Evolutionary conservation across 2,113 vertebrate genomes (phyloP), one percentile per base, ranked within the genome.

Genomic region (Motacilla tschutschensis): DNA sequence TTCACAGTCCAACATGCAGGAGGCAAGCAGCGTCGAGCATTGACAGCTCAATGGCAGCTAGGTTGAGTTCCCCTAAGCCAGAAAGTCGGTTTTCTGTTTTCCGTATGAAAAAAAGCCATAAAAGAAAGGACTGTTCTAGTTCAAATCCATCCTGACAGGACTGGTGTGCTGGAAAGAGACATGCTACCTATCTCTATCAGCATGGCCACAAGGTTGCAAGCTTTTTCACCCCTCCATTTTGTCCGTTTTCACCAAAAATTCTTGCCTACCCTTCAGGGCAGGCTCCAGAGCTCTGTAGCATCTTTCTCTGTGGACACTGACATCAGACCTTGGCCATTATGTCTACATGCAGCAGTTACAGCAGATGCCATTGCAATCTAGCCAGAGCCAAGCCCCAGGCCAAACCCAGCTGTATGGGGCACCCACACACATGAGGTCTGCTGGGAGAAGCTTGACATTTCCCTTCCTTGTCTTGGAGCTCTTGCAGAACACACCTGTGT

Each of bases 11-110:
- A 87, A 65, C 12, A 76, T 7, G 26, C 8, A 75, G 36, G 12
- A 83, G 8, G 22, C 9, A 91, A 57, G 41, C 0, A 2, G 18
- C 0, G 0, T 38, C 35, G 12, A 86, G 57, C 48, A 79, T 2
- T 51, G 60, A 47, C 31, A 89, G 31, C 18, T 67, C 51, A 62
- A 1, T 58, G 31, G 14, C 11, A 77, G 4, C 20, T 73, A 28
- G 55, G n/a, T 47, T 51, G 43, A 28, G 11, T 14, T 77, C 28
- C 17, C 8, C 16, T 36, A 44, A 78, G 28, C 17, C 53, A 33
- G 25, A 74, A 85, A 91, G 44, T 33, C 31, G 22, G 5, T 46
- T 54, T 79, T 17, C 50, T n/a, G 3, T 82, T 85, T 71, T 47
- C 36, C 3, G 2, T 20, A 55, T 40, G 8, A 78, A 79, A 85